These are phyloP conservation scores for Myzus persicae DNA, from an alignment of 1,140 invertebrate genomes.

Conservation along the genomic window DNA sequence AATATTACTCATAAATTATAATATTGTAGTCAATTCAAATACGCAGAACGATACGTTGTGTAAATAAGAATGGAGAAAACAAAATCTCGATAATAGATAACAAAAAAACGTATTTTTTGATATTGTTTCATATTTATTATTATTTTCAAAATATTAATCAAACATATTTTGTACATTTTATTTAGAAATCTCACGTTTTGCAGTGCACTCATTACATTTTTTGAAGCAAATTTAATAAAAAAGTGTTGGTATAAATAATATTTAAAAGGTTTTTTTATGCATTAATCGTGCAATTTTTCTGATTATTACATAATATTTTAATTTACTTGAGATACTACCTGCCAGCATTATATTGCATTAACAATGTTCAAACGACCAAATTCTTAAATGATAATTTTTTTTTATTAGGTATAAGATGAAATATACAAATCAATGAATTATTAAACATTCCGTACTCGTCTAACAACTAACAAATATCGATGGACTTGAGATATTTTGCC, in stretches of 20 bases:
- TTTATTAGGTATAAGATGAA: background rate
- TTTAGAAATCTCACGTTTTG: background rate
- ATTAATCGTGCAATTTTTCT: background rate
- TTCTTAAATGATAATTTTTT: background rate
- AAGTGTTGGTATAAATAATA: background rate
- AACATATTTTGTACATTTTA: background rate
- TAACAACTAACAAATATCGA: background rate
- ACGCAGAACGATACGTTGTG: background rate
- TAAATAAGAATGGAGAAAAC: background rate
- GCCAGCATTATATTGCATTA: background rate
- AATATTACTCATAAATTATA: background rate
- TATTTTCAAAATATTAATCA: background rate
- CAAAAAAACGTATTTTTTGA: background rate
- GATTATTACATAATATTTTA: background rate
- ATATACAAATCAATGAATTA: background rate
- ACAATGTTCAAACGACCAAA: background rate
- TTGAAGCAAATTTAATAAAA: background rate
- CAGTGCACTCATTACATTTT: too few species aligned
- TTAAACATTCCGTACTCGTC: background rate
- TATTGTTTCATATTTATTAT: too few species aligned
- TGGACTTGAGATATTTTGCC: background rate
- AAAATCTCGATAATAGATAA: background rate
- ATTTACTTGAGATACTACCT: background rate
- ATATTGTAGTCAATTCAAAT: background rate
- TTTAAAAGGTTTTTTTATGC: background rate